Conservation (phyloP, 53 echinoderm and acorn worm genomes). For the Hippasteria phrygiana region DNA sequence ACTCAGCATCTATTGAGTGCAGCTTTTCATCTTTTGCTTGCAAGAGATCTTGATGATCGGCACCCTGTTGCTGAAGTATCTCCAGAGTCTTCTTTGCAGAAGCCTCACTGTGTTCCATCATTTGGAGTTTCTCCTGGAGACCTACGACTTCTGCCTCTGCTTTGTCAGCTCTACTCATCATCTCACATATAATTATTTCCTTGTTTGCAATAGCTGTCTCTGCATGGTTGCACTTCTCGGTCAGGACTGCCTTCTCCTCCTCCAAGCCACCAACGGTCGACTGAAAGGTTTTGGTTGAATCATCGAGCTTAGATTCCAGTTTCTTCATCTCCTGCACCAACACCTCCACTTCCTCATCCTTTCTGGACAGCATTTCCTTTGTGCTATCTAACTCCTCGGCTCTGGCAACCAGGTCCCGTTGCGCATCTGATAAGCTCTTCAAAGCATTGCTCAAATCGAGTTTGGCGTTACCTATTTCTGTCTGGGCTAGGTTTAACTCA, state of each 20-base stretch:
- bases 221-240: slow-evolving; percentile 29
- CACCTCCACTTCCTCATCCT: slow-evolving; percentile 33
- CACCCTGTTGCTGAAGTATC: slow-evolving; percentile 26
- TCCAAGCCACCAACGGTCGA: slow-evolving; percentile 12
- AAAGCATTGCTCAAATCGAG: slow-evolving; percentile 20
- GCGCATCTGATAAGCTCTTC: slow-evolving; percentile 16
- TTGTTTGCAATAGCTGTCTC: slow-evolving; percentile 30
- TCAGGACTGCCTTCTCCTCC: slow-evolving; percentile 21
- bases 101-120: slow-evolving; percentile 19
- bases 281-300: slow-evolving; percentile 46
- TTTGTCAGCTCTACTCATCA: neutral
- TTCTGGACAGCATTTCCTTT: slow-evolving; percentile 21
- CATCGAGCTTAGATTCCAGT: slow-evolving; percentile 49
- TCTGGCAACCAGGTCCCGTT: neutral
- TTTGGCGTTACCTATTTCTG: slow-evolving; percentile 8
- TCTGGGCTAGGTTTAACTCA: slow-evolving; percentile 6
- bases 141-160: slow-evolving; percentile 16
- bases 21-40: slow-evolving; percentile 53
- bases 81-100: slow-evolving; percentile 19
- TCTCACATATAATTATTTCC: neutral
- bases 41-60: slow-evolving; percentile 34
- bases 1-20: slow-evolving; percentile 41
- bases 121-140: slow-evolving; percentile 41
- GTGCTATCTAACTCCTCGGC: slow-evolving; percentile 37
- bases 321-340: slow-evolving; percentile 19